Evolutionary conservation across 2,113 vertebrate species (phyloP), one percentile per base, ranked within the genome.

Genomic region (Sapayoa aenigma): DNA sequence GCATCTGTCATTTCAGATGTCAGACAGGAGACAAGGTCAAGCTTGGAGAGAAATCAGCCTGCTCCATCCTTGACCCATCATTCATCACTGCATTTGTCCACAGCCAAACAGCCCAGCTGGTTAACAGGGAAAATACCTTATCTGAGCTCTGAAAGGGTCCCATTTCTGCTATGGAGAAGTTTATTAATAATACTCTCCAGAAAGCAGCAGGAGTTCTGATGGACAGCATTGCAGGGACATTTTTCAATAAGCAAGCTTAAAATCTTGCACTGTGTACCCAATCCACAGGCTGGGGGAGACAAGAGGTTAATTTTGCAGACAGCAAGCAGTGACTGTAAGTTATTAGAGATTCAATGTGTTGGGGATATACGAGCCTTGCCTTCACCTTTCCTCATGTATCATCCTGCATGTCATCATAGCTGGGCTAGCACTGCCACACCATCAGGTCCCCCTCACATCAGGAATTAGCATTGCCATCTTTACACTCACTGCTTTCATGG

Each of bases 21-120:
- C 95, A 89, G 77, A 87, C 31, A 75, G 67, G 50, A 96, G 92
- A 94, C 95, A 97, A 97, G 97, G 96, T 96, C 96, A 96, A 91
- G 96, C 94, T 90, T 89, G 78, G 75, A 97, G 87, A 94, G 78
- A 97, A 97, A 97, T 96, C 97, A 94, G 87, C 93, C 90, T 96
- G 96, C 94, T 97, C 95, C 86, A 94, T 97, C 90, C 90, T 87
- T 96, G 96, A 97, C 96, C 96, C 9, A 4, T 94, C 95, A 97
- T 97, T 97, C 93, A 95, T 96, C 97, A 97, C 72, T 91, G 86
- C 68, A 91, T 92, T 96, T 96, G 96, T 96, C 94, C 93, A 95
- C 80, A 93, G 82, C 77, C 85, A 72, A 89, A 50, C 63, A 92
- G 59, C 74, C 73, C 92, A 85, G 95, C 95, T 97, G 92, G 53